These are phyloP conservation scores for Andrena camellia DNA, from an alignment of 2,888 invertebrate genomes.

Conservation along the genomic window DNA sequence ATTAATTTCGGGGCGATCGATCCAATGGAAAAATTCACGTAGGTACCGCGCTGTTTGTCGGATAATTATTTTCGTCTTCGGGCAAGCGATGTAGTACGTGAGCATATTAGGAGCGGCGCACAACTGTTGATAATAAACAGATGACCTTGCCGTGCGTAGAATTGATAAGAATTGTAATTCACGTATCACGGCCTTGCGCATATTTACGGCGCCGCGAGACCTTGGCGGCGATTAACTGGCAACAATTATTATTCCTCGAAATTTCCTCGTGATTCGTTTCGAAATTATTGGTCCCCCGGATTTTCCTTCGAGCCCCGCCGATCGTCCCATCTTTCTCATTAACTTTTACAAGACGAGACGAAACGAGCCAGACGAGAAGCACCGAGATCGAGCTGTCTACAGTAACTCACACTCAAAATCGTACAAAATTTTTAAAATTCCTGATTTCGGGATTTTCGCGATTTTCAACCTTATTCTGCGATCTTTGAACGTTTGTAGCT, in stretches of 20 bases:
- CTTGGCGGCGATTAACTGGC: slow-evolving; percentile 67
- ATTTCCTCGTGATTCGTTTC: slow-evolving; percentile 54
- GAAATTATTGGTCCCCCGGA: slow-evolving; percentile 33
- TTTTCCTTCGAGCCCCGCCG: not conserved
- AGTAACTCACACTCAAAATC: too few relatives aligned
- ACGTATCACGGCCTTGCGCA: slow-evolving; percentile 77
- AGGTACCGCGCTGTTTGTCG: not conserved
- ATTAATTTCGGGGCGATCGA: not conserved
- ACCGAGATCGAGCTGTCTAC: not conserved
- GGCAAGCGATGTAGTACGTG: not conserved
- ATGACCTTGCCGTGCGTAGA: slow-evolving; percentile 77
- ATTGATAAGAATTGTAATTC: slow-evolving; percentile 81
- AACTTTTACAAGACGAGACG: not conserved
- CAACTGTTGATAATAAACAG: slow-evolving; percentile 71
- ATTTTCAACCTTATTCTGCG: too few relatives aligned
- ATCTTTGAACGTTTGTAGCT: too few relatives aligned
- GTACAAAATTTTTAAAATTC: too few relatives aligned
- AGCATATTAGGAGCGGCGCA: slow-evolving; percentile 49
- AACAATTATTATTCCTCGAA: slow-evolving; percentile 66
- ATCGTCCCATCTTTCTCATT: not conserved
- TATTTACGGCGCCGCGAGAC: slow-evolving; percentile 68
- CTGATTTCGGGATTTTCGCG: too few relatives aligned
- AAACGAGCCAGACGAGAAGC: not conserved
- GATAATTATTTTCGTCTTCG: slow-evolving; percentile 27
- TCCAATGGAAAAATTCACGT: not conserved